Base-by-base conservation (phyloP, 1,140 invertebrate genomes). In the Linepithema humile region DNA sequence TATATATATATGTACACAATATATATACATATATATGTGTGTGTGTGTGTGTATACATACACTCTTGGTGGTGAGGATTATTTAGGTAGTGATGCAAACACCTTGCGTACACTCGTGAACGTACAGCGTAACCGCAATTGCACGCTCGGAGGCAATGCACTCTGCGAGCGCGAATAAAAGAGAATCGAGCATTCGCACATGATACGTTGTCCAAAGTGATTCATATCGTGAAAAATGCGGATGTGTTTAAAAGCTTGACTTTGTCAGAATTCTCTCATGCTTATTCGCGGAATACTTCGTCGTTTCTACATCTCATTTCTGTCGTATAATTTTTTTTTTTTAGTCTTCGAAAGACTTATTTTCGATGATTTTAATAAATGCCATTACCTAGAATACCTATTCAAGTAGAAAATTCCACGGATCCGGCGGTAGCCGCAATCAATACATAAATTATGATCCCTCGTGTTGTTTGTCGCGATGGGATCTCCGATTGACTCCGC, bases 81-180 rank as follows among this genome's bases (percentile, higher is more conserved):
- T 83, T 65, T 64, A 82, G 62, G 26, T 80, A 70, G 64, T 70
- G 75, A 80, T 32, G 75, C 75, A 70, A 80, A 70, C 75, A 70
- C 64, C 64, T 78, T 55, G 75, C 74, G 62, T 26, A 38, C 48
- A 55, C 32, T n/a, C 48, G 20, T 55, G 45, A 78, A 20, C 23
- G 60, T 20, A 10, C 20, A 20, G 23, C 48, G 75, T 35, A 80
- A 80, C 45, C 62, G 75, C 64, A 55, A 69, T 50, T 43, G 62
- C 45, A 26, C 45, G 20, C 20, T 43, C 29, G 15, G 29, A 45
- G 26, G 38, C 72, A n/a, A 62, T 32, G 59, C 57, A 20, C 20
- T 35, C 20, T 12, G 73, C 59, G 43, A 35, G 43, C 29, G 15
- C 10, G 50, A 73, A 59, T 73, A 57, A 40, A 77, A 53, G 55